phyloP scores from a whole-genome alignment of 1,140 invertebrate species.

The Apolygus lucorum region DNA sequence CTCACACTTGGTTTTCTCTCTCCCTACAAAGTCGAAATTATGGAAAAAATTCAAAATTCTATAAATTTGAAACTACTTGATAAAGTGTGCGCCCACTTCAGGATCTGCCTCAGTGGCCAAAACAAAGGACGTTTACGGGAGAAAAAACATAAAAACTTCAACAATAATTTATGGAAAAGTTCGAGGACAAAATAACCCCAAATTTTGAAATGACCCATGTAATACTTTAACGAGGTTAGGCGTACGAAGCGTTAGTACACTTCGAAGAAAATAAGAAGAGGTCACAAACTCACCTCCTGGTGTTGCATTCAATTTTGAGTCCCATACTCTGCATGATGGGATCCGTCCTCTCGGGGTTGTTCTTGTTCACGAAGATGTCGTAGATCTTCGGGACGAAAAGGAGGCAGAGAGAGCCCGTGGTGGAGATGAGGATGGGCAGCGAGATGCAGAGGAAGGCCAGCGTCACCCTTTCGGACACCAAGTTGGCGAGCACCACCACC shows the following conservation, averaged over 20 bases:
- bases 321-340: constrained; percentile 80
- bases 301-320: constrained; percentile 78
- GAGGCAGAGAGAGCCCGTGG: constrained; percentile 74
- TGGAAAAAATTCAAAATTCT: too few relatives aligned
- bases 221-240: too few relatives aligned
- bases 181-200: too few relatives aligned
- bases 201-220: too few relatives aligned
- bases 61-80: too few relatives aligned
- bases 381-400: constrained; percentile 78
- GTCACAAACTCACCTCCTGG: constrained; percentile 51
- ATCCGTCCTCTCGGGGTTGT: constrained; percentile 49
- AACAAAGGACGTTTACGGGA: too few relatives aligned
- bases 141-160: too few relatives aligned
- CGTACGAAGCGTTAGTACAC: too few relatives aligned
- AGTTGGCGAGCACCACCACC: constrained; percentile 73
- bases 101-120: too few relatives aligned
- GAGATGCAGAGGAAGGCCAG: constrained; percentile 76
- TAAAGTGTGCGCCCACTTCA: too few relatives aligned
- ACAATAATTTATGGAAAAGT: too few relatives aligned
- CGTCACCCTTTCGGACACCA: constrained; percentile 74
- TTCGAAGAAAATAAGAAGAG: neutral
- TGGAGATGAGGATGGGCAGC: constrained; percentile 70
- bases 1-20: neutral
- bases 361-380: constrained; percentile 50
- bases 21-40: neutral